Evolutionary conservation across 2,888 invertebrate species (phyloP).

Genomic region (Saturnia pavonia): DNA sequence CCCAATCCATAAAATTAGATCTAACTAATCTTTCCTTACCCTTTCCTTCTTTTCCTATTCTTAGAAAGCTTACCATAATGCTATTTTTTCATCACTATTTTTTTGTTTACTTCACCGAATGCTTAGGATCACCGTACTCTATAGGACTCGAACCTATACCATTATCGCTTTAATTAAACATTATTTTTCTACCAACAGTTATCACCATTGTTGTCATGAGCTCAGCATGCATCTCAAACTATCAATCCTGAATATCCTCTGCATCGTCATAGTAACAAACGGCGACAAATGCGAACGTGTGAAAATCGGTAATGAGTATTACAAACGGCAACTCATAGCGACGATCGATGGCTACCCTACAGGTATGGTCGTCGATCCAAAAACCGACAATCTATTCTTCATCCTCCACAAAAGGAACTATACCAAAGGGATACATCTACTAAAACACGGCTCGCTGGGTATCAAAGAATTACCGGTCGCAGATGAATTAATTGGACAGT

Average conservation of each 20-base stretch:
- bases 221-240: conserved; percentile 41
- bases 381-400: conserved; percentile 70
- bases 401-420: conserved; percentile 71
- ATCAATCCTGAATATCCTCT: conserved; percentile 32
- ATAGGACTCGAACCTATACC: not conserved
- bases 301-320: conserved; percentile 66
- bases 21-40: too few relatives aligned
- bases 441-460: conserved; percentile 68
- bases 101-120: not conserved
- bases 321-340: conserved; percentile 67
- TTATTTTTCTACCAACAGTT: not conserved
- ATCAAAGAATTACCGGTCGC: conserved; percentile 64
- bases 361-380: conserved; percentile 64
- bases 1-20: too few relatives aligned
- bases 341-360: conserved; percentile 72
- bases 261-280: conserved; percentile 34
- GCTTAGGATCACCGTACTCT: not conserved
- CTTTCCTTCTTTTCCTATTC: too few relatives aligned
- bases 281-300: conserved; percentile 66
- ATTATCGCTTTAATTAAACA: not conserved
- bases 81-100: too few relatives aligned
- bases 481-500: conserved; percentile 67
- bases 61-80: too few relatives aligned
- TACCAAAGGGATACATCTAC: conserved; percentile 68
- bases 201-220: conserved; percentile 46